Percentiles rank a stretch among this genome's conserved stretches.
Evolutionary conservation across 2,888 invertebrate genomes (phyloP).

Genomic region (Cryptus viduatorius): DNA sequence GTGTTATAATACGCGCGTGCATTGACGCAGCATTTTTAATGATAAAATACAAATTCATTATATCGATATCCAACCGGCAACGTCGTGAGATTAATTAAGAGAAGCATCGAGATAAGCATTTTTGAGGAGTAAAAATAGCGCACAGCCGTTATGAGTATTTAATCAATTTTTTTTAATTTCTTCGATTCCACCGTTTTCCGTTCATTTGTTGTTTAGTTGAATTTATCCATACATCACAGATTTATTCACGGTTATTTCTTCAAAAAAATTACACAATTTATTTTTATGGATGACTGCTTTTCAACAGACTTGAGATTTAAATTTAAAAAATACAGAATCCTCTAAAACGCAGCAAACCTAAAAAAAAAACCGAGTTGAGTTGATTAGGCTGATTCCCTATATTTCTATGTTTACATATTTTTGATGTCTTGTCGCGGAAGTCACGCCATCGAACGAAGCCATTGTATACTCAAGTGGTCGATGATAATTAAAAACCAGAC

Average conservation of each 20-base stretch:
- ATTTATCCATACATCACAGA: too few species aligned
- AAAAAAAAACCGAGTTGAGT: too few species aligned
- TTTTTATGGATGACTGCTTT: too few species aligned
- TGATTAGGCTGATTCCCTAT: too few species aligned
- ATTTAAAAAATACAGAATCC: too few species aligned
- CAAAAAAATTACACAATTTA: too few species aligned
- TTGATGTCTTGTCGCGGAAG: conserved; percentile 37
- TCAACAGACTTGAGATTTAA: too few species aligned
- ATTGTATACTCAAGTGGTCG: conserved; percentile 64
- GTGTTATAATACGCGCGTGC: not conserved
- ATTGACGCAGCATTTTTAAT: not conserved
- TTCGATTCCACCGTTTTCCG: too few species aligned
- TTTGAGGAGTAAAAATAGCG: not conserved
- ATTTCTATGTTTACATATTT: conserved; percentile 1
- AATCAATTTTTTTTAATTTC: not conserved
- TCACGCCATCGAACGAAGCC: not conserved
- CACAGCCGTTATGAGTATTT: not conserved
- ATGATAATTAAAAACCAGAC: conserved; percentile 62
- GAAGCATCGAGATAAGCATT: not conserved
- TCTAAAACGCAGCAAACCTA: too few species aligned
- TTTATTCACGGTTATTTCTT: too few species aligned
- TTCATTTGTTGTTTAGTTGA: too few species aligned
- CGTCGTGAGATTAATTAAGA: conserved; percentile 4
- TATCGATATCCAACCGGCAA: not conserved
- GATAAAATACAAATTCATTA: not conserved